Percentiles rank a stretch among this genome's conserved stretches.
phyloP scores from a whole-genome alignment of 2,797 vertebrate species.

The Hafferia zeledoni region DNA sequence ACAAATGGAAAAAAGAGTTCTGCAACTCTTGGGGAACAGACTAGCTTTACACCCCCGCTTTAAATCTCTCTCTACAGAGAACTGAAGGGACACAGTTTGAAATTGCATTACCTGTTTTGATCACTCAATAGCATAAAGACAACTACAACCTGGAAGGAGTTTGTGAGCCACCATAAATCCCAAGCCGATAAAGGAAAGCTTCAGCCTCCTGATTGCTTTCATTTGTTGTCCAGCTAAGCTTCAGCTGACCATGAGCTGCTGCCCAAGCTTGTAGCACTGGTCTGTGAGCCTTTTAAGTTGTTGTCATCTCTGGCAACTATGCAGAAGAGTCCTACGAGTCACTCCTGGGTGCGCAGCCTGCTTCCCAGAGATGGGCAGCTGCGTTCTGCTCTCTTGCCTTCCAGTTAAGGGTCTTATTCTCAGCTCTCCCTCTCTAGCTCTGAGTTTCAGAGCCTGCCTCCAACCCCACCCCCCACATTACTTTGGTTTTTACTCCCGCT shows the following conservation, averaged over 20 bases:
- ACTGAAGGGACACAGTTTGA: background rate
- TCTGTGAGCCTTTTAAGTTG: background rate
- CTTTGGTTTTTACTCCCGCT: background rate
- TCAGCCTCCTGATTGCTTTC: background rate
- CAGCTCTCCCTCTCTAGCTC: background rate
- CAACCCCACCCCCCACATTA: background rate
- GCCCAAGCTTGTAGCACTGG: background rate
- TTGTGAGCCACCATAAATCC: accelerated
- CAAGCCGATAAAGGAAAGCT: background rate
- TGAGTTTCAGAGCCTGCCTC: background rate
- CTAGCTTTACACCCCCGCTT: background rate
- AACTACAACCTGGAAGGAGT: background rate
- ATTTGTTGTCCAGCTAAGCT: background rate
- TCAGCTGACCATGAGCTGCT: background rate
- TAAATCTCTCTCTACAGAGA: background rate
- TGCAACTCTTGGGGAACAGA: background rate
- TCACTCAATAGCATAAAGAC: background rate
- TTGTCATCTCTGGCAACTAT: background rate
- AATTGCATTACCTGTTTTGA: background rate
- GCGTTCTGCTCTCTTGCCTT: background rate
- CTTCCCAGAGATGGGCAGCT: background rate
- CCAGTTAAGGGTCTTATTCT: background rate
- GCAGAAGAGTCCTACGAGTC: background rate
- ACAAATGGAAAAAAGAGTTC: background rate
- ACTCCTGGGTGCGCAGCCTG: accelerated